Evolutionary conservation across 2,888 invertebrate genomes (phyloP), one percentile per base, ranked within the genome.

Genomic region (Macrophya annulata): DNA sequence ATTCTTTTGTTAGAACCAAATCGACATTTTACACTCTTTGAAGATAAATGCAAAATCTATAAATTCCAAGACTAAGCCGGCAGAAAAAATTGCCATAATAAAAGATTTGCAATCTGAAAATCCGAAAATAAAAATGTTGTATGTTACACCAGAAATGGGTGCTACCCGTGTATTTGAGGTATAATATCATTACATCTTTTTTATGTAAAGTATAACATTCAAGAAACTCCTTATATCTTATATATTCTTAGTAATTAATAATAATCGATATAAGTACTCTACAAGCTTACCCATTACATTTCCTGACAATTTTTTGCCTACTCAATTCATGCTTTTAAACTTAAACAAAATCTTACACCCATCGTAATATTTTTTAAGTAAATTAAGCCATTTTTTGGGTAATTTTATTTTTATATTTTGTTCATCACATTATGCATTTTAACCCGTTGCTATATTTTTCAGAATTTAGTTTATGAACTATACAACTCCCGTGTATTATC

Each of bases 121-220:
- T 87, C 98, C 99, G 0, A 95, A 95, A 85, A 98, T 97, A 25
- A 96, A 96, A 89, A 96, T 99, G 89, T 94, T 99, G 43, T 99
- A 99, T 94, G 96, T 99, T 8, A 99, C 99, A 1, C 99, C 99
- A 0, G 99, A 99, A 93, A 98, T 99, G 94, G 98, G 98, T 71
- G 97, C 97, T 1, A 98, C 98, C 2, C 94, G 95, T 59, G 95
- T 95, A 81, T 97, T 97, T 88, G 89, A 91, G 90, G 93, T 93
- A 90, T 85, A 3, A 55, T 17, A 55, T 43, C 43, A 6, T 25
- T n/a, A n/a, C n/a, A 12, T 25, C 31, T 10, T 12, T 40, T 81
- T 1, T 31, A 37, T 76, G 4, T 25, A 21, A 62, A 62, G 1
- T 62, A 21, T 12, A 12, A 12, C 10, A 25, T 6, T 25, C 9